A percentile compares a stretch with the other conserved stretches of the same genome.
Evolutionary conservation across 2,797 vertebrate genomes (phyloP).

Genomic region (Acropternis orthonyx): DNA sequence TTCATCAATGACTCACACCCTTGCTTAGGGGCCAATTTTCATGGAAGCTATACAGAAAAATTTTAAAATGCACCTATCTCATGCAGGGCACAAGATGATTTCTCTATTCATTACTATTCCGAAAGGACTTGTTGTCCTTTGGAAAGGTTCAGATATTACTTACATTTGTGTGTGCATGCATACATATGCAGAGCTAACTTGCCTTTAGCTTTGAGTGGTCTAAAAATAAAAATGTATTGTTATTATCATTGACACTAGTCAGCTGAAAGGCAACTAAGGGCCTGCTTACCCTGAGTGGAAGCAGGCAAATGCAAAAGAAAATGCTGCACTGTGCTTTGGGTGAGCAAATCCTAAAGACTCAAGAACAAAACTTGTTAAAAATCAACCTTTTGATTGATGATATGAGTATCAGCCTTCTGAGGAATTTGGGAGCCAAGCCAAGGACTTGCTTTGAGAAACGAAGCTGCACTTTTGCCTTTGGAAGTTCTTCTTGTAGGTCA

Average conservation of each 20-base stretch:
- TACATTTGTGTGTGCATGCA: constrained; percentile 43
- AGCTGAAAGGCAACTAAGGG: constrained; percentile 39
- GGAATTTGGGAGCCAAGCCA: not conserved
- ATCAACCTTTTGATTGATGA: not conserved
- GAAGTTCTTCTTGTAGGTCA: not conserved
- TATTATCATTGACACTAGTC: constrained; percentile 45
- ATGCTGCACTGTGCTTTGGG: not conserved
- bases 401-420: not conserved
- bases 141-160: constrained; percentile 63
- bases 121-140: constrained; percentile 69
- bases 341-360: constrained; percentile 11
- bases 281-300: constrained; percentile 4
- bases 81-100: constrained; percentile 73
- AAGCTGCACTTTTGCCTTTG: not conserved
- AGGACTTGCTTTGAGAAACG: not conserved
- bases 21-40: constrained; percentile 76
- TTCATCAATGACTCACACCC: constrained; percentile 74
- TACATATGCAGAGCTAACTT: constrained; percentile 41
- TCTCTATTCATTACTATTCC: constrained; percentile 73
- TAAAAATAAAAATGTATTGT: constrained; percentile 57
- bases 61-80: constrained; percentile 71
- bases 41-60: constrained; percentile 68
- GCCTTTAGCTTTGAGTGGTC: constrained; percentile 44
- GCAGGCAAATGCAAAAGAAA: not conserved
- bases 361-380: constrained; percentile 41